A percentile compares a stretch with the other conserved stretches of the same genome.
Evolutionary conservation across 2,888 invertebrate genomes (phyloP).

Genomic region (Altica lythri): DNA sequence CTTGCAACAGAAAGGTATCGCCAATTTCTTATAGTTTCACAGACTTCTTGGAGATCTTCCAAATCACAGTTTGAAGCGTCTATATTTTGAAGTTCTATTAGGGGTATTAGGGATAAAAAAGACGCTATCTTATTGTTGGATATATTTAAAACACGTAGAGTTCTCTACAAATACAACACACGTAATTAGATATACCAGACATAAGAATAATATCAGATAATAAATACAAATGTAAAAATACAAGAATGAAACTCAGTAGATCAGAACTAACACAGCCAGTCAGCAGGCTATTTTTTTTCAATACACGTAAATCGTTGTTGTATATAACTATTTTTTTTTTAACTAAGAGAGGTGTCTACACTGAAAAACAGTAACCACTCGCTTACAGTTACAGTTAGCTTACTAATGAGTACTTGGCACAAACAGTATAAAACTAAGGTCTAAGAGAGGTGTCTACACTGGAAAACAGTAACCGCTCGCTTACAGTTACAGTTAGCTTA

Average conservation of each 20-base stretch:
- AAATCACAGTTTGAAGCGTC: slow-evolving; percentile 66
- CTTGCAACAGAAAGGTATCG: slow-evolving; percentile 62
- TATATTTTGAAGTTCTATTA: slow-evolving; percentile 61
- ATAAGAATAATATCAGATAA: slow-evolving; percentile 1
- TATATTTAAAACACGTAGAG: slow-evolving; percentile 65
- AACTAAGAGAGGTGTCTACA: background rate
- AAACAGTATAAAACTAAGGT: no score
- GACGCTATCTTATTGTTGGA: slow-evolving; percentile 66
- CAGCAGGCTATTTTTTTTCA: background rate
- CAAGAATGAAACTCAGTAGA: background rate
- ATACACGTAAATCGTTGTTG: background rate
- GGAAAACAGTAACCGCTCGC: no score
- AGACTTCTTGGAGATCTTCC: slow-evolving; percentile 61
- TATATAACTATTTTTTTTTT: background rate
- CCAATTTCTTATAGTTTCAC: slow-evolving; percentile 62
- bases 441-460: no score
- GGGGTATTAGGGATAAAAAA: slow-evolving; percentile 60
- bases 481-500: no score
- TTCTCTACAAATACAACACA: slow-evolving; percentile 63
- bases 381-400: no score
- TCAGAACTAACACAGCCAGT: background rate
- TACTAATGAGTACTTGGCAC: no score
- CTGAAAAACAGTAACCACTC: no score
- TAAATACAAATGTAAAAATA: background rate
- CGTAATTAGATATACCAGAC: slow-evolving; percentile 62